Base-by-base conservation (phyloP, 2,797 vertebrate species). In the Acipenser transmontanus region DNA sequence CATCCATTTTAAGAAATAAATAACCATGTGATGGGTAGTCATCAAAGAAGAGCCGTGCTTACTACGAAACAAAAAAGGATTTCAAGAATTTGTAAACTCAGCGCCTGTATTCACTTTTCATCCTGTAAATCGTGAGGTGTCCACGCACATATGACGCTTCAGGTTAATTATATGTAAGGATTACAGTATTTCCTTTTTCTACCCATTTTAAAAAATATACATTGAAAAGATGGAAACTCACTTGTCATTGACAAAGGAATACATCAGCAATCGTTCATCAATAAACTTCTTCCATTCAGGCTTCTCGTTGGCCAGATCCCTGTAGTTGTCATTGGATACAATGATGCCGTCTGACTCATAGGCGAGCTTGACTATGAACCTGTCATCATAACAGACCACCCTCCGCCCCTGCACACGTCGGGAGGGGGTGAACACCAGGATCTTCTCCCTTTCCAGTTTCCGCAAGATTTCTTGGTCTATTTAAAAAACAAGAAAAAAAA, bases 171-270 rank as follows among this genome's bases (percentile, higher is more conserved):
- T 1, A 17, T 17, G 17, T 17, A 17, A 17, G 17, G 17, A 17
- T 34, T 34, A 4, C 34, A 34, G 2, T 34, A 34, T 34, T 34
- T 34, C 34, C 34, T 34, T 34, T 34, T 34, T 34, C 34, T 34
- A 34, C 34, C 34, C 34, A 4, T 34, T 34, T 34, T 3, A 34
- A 34, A 34, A 34, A 3, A 34, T 34, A 34, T 34, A 34, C 34
- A 34, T 34, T 34, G 34, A 34, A 34, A 34, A 34, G 34, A 34
- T 34, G 34, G 34, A n/a, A 57, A 77, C 96, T 93, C 89, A 99
- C 97, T 98, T 99, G 90, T 99, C 97, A 67, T 99, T 99, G 70
- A 98, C 97, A 77, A 99, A 99, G 1, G 97, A 99, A 80, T 99
- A 99, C 97, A 99, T 99, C 72, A 99, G 85, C 69, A 99, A 83